Evolutionary conservation across 2,113 vertebrate species (phyloP).

Genomic region (Lipophrys pholis): DNA sequence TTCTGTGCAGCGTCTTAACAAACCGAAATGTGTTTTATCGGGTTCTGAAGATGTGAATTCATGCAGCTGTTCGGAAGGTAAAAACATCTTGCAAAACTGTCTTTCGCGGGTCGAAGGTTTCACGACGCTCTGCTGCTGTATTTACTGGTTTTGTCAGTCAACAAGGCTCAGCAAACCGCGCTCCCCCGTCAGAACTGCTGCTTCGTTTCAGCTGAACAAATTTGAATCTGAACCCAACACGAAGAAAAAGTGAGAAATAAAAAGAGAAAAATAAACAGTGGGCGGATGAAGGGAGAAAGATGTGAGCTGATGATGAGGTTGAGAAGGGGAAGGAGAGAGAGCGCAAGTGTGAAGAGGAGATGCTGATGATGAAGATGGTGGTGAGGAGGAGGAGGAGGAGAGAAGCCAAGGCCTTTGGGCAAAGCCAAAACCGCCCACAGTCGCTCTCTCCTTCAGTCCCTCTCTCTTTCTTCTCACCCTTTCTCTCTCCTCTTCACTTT

Average conservation of each 20-base stretch:
- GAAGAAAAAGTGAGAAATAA: constrained; percentile 4
- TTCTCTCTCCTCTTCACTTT: constrained; percentile 12
- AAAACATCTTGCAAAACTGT: background rate
- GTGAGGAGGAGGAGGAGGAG: constrained; percentile 51
- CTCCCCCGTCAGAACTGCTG: background rate
- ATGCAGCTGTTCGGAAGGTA: background rate
- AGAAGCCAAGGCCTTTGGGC: constrained; percentile 74
- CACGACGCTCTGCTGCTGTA: background rate
- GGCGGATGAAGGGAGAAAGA: constrained; percentile 34
- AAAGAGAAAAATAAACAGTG: constrained; percentile 6
- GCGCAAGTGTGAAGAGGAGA: constrained; percentile 52
- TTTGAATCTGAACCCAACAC: constrained; percentile 1
- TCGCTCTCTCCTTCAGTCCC: constrained; percentile 56
- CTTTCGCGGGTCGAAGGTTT: background rate
- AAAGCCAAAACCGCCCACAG: constrained; percentile 77
- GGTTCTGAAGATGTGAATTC: background rate
- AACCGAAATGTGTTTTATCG: background rate
- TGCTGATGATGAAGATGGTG: constrained; percentile 18
- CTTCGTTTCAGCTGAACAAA: constrained; percentile 8
- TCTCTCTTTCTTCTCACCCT: constrained; percentile 22
- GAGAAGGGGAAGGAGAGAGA: constrained; percentile 30
- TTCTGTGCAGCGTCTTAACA: no score
- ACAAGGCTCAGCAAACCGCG: no score
- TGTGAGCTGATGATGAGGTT: constrained; percentile 36
- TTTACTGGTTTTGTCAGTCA: background rate